Evolutionary conservation across 2,113 vertebrate genomes (phyloP).

Genomic region (Pterocles orientalis): DNA sequence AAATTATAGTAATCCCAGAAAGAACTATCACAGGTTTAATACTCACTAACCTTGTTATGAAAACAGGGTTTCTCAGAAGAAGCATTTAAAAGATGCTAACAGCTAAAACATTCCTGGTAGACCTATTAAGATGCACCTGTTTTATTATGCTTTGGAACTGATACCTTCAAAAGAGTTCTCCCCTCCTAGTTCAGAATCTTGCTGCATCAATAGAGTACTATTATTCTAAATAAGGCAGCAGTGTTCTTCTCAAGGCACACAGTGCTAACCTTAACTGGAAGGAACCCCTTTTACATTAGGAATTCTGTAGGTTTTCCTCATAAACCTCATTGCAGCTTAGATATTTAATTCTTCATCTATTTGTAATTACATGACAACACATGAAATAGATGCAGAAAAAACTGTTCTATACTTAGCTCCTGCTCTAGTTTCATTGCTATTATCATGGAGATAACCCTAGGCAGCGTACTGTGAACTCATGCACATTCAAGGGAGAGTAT

Average conservation of each 20-base stretch:
- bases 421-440: conserved; percentile 38
- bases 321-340: not conserved
- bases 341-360: conserved; percentile 54
- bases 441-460: conserved; percentile 38
- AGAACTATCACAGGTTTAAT: conserved; percentile 80
- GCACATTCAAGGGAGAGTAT: not conserved
- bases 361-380: conserved; percentile 53
- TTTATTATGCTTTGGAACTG: conserved; percentile 73
- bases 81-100: conserved; percentile 80
- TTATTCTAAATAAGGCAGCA: conserved; percentile 6
- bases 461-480: conserved; percentile 22
- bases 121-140: conserved; percentile 82
- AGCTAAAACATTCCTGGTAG: conserved; percentile 79
- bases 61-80: conserved; percentile 80
- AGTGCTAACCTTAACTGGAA: not conserved
- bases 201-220: conserved; percentile 1
- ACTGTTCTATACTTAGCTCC: conserved; percentile 57
- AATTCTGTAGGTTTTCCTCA: conserved; percentile 12
- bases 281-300: not conserved
- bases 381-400: conserved; percentile 41
- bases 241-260: not conserved
- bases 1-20: conserved; percentile 79
- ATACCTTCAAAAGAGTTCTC: conserved; percentile 56
- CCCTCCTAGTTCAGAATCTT: conserved; percentile 5
- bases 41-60: conserved; percentile 81